A percentile compares a stretch with the other conserved stretches of the same genome.
phyloP scores from a whole-genome alignment of 1,140 invertebrate genomes.

The Aphis gossypii region DNA sequence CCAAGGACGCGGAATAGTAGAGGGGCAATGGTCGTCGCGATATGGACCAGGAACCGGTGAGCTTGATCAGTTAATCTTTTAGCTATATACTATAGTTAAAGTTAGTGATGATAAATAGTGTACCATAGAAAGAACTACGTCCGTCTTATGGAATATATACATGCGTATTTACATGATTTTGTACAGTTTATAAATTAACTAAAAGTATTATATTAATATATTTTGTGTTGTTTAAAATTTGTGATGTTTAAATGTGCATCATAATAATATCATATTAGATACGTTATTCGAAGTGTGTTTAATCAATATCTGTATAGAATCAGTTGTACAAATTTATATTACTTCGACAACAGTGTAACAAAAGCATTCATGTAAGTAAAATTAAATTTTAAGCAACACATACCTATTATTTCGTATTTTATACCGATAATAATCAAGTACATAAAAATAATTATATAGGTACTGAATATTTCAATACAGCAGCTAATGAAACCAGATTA shows the following conservation, averaged over 20 bases:
- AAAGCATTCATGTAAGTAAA: conserved; percentile 29
- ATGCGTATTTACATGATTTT: neutral
- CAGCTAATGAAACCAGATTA: neutral
- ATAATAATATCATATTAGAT: neutral
- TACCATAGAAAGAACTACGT: conserved; percentile 26
- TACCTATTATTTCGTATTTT: neutral
- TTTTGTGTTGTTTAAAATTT: neutral
- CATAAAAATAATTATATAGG: neutral
- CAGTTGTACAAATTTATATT: neutral
- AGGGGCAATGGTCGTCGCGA: conserved; percentile 53
- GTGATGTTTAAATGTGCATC: neutral
- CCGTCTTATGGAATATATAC: neutral
- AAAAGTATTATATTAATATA: neutral
- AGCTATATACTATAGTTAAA: conserved; percentile 44
- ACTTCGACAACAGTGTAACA: neutral
- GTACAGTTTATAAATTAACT: conserved; percentile 1
- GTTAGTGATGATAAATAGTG: conserved; percentile 47
- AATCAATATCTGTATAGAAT: neutral
- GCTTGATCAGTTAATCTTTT: conserved; percentile 54
- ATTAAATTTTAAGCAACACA: neutral
- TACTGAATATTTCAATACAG: neutral
- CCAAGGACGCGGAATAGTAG: conserved; percentile 41
- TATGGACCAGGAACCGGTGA: conserved; percentile 54
- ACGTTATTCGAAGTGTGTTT: neutral
- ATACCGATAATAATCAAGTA: neutral